Evolutionary conservation across 2,113 vertebrate genomes (phyloP).

Genomic region (Anoura caudifer): DNA sequence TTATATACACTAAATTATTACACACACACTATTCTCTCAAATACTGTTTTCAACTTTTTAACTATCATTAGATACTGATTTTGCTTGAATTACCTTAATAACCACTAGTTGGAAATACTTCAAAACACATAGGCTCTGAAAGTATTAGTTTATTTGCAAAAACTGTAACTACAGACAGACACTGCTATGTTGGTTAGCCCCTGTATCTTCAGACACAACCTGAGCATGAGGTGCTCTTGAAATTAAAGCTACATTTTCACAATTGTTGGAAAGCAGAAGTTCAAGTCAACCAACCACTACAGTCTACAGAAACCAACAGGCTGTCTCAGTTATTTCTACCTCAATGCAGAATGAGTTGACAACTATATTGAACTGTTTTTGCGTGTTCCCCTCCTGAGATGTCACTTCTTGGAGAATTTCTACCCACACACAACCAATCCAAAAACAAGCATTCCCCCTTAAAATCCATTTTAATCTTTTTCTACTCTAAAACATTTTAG

Average conservation of each 20-base stretch:
- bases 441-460: background rate
- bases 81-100: constrained; percentile 30
- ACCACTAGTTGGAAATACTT: background rate
- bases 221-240: background rate
- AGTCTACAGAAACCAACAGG: background rate
- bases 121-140: background rate
- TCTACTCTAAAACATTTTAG: background rate
- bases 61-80: background rate
- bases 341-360: background rate
- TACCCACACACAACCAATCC: background rate
- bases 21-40: background rate
- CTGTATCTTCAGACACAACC: background rate
- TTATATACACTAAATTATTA: background rate
- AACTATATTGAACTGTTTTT: background rate
- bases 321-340: background rate
- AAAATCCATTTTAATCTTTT: constrained; percentile 10
- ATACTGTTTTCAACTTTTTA: background rate
- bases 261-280: background rate
- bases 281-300: background rate
- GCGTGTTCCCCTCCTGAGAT: background rate
- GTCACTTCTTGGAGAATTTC: constrained; percentile 17
- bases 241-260: background rate
- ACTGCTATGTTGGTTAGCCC: background rate
- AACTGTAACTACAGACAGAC: background rate
- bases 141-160: background rate